Percentiles rank a stretch among this genome's conserved stretches.
phyloP scores from a whole-genome alignment of 2,113 vertebrate species.

The Tragelaphus buxtoni region DNA sequence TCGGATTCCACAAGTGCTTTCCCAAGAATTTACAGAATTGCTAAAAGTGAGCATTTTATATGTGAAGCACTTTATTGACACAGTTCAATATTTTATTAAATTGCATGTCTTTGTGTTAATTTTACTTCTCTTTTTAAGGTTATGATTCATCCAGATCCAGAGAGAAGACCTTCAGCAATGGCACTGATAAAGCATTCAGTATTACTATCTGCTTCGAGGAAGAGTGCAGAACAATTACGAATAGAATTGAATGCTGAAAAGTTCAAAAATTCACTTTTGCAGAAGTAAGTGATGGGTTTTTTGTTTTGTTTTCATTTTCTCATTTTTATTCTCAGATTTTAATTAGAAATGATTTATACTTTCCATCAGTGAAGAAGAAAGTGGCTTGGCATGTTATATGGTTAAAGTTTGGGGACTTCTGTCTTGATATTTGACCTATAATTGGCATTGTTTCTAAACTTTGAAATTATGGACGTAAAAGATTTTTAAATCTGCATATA shows the following conservation, averaged over 20 bases:
- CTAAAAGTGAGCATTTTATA: slow-evolving; percentile 87
- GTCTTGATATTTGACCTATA: not conserved
- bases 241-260: slow-evolving; percentile 96
- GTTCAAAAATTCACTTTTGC: slow-evolving; percentile 96
- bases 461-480: not conserved
- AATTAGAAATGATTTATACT: not conserved
- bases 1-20: slow-evolving; percentile 92
- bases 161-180: slow-evolving; percentile 90
- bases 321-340: not conserved
- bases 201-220: slow-evolving; percentile 91
- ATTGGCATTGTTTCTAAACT: slow-evolving; percentile 31
- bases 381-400: not conserved
- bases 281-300: slow-evolving; percentile 87
- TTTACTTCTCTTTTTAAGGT: slow-evolving; percentile 78
- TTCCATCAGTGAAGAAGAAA: not conserved
- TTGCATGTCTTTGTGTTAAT: not conserved
- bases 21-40: slow-evolving; percentile 89
- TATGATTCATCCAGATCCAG: slow-evolving; percentile 94
- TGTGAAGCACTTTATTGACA: not conserved
- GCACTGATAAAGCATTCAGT: slow-evolving; percentile 93
- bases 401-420: not conserved
- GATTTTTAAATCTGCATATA: not conserved
- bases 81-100: not conserved
- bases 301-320: not conserved
- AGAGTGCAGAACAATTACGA: slow-evolving; percentile 95